These are phyloP conservation scores for Corythoichthys intestinalis DNA, from an alignment of 2,113 vertebrate genomes.

Conservation along the genomic window DNA sequence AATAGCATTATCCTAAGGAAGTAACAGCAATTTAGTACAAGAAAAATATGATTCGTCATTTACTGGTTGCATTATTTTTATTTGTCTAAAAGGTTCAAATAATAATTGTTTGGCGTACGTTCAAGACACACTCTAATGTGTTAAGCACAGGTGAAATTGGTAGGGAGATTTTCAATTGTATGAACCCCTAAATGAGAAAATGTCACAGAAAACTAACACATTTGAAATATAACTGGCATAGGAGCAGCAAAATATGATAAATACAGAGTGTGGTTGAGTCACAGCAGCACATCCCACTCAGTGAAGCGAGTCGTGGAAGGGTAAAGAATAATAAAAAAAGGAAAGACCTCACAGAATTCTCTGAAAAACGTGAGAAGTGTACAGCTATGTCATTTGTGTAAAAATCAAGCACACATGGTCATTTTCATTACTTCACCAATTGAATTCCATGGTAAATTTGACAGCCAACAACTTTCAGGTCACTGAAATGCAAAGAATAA, in stretches of 20 bases:
- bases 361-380: neutral
- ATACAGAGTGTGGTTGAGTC: conserved; percentile 45
- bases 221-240: conserved; percentile 20
- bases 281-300: conserved; percentile 38
- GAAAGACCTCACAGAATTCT: neutral
- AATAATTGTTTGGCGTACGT: no score
- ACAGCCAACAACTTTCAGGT: no score
- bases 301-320: conserved; percentile 30
- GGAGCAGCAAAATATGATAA: conserved; percentile 17
- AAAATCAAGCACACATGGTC: neutral
- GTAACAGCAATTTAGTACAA: no score
- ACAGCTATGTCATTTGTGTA: neutral
- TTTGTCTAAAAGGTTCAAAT: no score
- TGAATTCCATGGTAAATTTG: no score
- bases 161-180: conserved; percentile 23
- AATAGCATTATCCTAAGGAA: no score
- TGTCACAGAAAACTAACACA: conserved; percentile 20
- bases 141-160: conserved; percentile 23
- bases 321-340: neutral
- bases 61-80: no score
- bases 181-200: conserved; percentile 31
- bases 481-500: no score
- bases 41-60: no score
- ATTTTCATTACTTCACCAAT: no score
- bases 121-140: no score